Conservation (phyloP, 2,113 vertebrate species). For the Prinia subflava region DNA sequence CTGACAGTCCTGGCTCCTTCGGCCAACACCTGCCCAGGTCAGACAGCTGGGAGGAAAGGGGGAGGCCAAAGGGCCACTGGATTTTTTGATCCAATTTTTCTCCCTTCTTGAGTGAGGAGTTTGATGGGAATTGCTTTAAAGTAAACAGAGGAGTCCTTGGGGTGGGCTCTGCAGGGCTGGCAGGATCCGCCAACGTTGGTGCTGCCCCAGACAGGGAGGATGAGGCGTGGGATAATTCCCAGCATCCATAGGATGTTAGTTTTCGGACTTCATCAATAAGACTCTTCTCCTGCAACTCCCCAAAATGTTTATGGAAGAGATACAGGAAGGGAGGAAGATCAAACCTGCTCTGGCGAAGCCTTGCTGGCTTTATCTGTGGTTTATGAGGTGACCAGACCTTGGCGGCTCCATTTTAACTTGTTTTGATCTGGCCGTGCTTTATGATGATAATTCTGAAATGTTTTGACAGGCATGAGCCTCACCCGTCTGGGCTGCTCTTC, state of each 20-base stretch:
- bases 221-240: conserved; percentile 25
- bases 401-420: conserved; percentile 58
- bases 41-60: background rate
- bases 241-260: conserved; percentile 35
- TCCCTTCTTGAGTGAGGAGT: background rate
- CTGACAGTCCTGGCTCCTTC: background rate
- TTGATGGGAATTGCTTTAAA: background rate
- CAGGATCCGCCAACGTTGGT: background rate
- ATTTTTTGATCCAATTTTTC: background rate
- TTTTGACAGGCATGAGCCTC: conserved; percentile 54
- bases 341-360: conserved; percentile 36
- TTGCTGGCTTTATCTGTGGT: conserved; percentile 60
- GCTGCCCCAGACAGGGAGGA: background rate
- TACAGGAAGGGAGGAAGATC: conserved; percentile 66
- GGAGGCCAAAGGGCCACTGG: too few relatives aligned
- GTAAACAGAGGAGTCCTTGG: background rate
- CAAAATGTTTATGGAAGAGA: conserved; percentile 63
- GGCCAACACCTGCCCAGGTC: accelerated
- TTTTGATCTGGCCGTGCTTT: conserved; percentile 59
- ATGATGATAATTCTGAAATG: conserved; percentile 61
- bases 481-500: background rate
- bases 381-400: conserved; percentile 66
- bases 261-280: conserved; percentile 41
- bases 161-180: background rate
- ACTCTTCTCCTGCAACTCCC: background rate